Percentiles rank a stretch among this genome's conserved stretches.
phyloP scores from a whole-genome alignment of 23 tunicate species.

The Styela clava region DNA sequence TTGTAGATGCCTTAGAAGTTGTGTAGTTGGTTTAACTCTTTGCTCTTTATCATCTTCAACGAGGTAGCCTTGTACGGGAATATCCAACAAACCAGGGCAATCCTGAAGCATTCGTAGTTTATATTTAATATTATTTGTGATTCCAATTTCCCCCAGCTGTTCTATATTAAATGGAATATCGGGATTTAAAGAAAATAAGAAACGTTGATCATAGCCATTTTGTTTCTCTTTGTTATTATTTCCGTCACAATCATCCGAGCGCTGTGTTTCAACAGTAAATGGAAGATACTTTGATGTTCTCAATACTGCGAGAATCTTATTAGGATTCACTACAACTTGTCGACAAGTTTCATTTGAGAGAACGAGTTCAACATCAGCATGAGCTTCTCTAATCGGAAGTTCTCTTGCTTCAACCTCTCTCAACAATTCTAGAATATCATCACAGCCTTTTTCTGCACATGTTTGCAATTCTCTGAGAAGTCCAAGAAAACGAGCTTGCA shows the following conservation, averaged over 20 bases:
- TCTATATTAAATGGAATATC: background rate
- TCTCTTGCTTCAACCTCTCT: background rate
- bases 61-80: background rate
- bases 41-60: background rate
- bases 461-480: background rate
- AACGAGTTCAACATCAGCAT: conserved; percentile 8
- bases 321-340: conserved; percentile 18
- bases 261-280: background rate
- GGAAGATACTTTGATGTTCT: background rate
- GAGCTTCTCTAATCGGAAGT: conserved; percentile 13
- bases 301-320: conserved; percentile 1
- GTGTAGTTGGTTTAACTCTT: background rate
- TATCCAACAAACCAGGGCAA: background rate
- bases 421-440: background rate
- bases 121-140: background rate
- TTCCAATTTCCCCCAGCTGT: conserved; percentile 12
- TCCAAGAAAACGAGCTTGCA: conserved; percentile 9
- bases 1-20: background rate
- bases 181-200: background rate
- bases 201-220: background rate
- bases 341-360: conserved; percentile 14
- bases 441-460: background rate
- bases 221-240: background rate
- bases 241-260: background rate
- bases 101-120: background rate